Evolutionary conservation across 2,113 vertebrate genomes (phyloP), one percentile per base, ranked within the genome.

Genomic region (Jacana jacana): DNA sequence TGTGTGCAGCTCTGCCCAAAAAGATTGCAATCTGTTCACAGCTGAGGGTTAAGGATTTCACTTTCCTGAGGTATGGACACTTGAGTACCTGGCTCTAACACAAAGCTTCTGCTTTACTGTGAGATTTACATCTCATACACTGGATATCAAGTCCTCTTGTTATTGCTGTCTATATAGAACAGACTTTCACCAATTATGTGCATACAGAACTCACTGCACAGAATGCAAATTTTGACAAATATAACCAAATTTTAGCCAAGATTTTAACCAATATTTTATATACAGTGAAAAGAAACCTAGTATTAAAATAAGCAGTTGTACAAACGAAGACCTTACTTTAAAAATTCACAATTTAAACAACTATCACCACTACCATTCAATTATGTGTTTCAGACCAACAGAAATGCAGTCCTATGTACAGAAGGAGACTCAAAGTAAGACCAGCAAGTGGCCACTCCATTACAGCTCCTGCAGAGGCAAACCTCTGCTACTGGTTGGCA

Each of bases 1-100:
- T 98, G 78, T 99, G 99, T 25, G 98, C 98, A 42, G 99, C 99
- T 98, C 99, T 98, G 24, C 99, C 99, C 33, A 99, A 97, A 95
- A 99, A 99, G 89, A 99, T 99, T 69, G 99, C 98, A 33, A 99
- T 81, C 99, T 99, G 97, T 93, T 64, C 42, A 82, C 37, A 85
- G 64, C 35, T 86, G 40, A 78, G 87, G 48, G 98, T 99, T 97
- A 99, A 98, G 98, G 97, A 95, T 77, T 91, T 80, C 77, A 88
- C 46, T 58, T n/a, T 87, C 64, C 70, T 35, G 22, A 91, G 40
- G 52, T 55, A 31, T 25, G 35, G 12, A 46, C 4, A 33, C n/a
- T 14, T 77, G 37, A 9, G 16, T 40, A 76, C 4, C 25, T 24
- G 19, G 8, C 60, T 85, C 40, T 60, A 42, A 86, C 11, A 54